Evolutionary conservation across 2,113 vertebrate species (phyloP).

Genomic region (Clarias macrocephalus): DNA sequence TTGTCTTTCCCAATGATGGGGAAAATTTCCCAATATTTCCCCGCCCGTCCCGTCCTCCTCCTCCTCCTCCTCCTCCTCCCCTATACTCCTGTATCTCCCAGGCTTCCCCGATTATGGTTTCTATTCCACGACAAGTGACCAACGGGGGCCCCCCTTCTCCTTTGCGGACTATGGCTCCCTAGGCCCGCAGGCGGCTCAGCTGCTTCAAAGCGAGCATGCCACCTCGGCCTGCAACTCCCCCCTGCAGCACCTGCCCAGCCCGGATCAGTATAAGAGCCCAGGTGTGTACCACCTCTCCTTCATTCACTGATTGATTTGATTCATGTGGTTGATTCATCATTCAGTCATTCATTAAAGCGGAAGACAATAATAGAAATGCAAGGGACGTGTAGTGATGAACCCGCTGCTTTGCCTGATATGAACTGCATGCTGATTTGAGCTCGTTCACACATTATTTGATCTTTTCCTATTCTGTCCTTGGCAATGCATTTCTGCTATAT

Average conservation of each 20-base stretch:
- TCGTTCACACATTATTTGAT: conserved; percentile 34
- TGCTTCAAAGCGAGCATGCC: conserved; percentile 74
- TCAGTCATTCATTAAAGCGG: conserved; percentile 53
- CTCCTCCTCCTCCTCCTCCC: conserved; percentile 41
- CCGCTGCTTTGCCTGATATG: conserved; percentile 44
- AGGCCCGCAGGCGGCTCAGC: conserved; percentile 73
- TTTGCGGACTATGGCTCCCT: conserved; percentile 75
- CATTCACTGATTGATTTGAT: conserved; percentile 59
- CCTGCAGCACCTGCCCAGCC: conserved; percentile 66
- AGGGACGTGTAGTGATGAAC: conserved; percentile 9
- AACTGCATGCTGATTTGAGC: conserved; percentile 58
- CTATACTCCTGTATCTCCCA: conserved; percentile 65
- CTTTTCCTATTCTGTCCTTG: conserved; percentile 27
- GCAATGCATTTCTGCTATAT: conserved; percentile 21
- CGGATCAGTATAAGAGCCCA: conserved; percentile 78
- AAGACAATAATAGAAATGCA: conserved; percentile 7
- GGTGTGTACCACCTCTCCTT: conserved; percentile 72
- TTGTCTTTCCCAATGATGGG: conserved; percentile 65
- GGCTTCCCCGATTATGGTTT: conserved; percentile 74
- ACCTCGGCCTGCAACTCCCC: conserved; percentile 72
- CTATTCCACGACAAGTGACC: conserved; percentile 72
- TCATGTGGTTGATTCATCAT: conserved; percentile 52
- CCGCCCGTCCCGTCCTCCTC: conserved; percentile 27
- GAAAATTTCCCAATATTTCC: conserved; percentile 52
- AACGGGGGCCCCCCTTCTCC: conserved; percentile 71